These are phyloP conservation scores for Bothrops jararaca DNA, from an alignment of 2,113 vertebrate species.

Conservation along the genomic window DNA sequence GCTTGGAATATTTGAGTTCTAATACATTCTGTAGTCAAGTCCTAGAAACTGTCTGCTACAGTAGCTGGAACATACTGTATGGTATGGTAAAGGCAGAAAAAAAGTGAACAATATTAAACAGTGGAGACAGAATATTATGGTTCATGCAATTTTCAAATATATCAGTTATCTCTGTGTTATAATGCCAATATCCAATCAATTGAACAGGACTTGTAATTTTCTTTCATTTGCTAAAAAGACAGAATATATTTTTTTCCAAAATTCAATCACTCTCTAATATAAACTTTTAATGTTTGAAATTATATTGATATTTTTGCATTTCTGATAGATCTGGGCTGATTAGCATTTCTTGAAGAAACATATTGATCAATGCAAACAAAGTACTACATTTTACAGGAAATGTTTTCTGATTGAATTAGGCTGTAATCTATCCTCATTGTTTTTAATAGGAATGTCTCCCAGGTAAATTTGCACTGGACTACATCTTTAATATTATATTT, in stretches of 20 bases:
- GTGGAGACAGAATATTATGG: not conserved
- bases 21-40: constrained; percentile 10
- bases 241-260: constrained; percentile 5
- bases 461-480: not conserved
- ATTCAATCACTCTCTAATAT: not conserved
- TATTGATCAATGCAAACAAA: constrained; percentile 36
- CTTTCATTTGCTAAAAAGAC: constrained; percentile 16
- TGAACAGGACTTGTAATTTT: constrained; percentile 18
- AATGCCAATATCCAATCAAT: constrained; percentile 43
- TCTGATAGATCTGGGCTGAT: constrained; percentile 18
- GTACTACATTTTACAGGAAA: constrained; percentile 1
- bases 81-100: constrained; percentile 20
- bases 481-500: constrained; percentile 17
- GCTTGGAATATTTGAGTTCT: not conserved
- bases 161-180: constrained; percentile 33
- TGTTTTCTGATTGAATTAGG: constrained; percentile 20
- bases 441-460: not conserved
- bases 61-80: not conserved
- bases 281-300: constrained; percentile 17
- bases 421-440: not conserved
- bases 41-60: not conserved
- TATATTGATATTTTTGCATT: not conserved
- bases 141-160: constrained; percentile 38
- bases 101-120: constrained; percentile 16
- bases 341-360: constrained; percentile 11